Evolutionary conservation across 2,888 invertebrate species (phyloP), one percentile per base, ranked within the genome.

Genomic region (Hypena proboscidalis): DNA sequence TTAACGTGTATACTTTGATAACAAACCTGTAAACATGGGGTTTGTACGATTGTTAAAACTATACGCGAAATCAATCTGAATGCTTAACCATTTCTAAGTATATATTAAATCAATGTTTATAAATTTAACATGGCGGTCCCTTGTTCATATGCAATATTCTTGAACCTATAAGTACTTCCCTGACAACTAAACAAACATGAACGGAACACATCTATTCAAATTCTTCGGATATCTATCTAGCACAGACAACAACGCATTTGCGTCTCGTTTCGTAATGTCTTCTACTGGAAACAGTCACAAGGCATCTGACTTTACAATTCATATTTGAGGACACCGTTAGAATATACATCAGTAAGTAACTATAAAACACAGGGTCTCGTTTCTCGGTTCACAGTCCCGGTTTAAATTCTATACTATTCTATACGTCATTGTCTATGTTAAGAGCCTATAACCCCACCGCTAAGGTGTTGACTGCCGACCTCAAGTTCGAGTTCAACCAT

Each of bases 401-500:
- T 54, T 50, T 22, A 46, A 51, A 34, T 34, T 51, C 41, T 30
- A 40, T 29, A 42, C 33, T 47, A 22, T 42, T 53, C 54, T 47
- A 63, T 60, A 51, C 40, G 30, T 50, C 60, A 60, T 59, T 60
- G 60, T 64, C 64, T 64, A 60, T 55, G 60, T 39, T 48, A 64
- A 43, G 39, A 51, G 55, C 35, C 60, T 37, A 60, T 64, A 51
- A 51, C 45, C 23, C 38, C 14, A 15, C 44, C 32, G 45, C 35
- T 48, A 50, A 45, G 49, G 64, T 59, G 50, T 48, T 63, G 60
- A 59, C 55, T 64, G 65, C 38, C 45, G 47, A 54, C 33, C 47
- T 37, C 47, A 44, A 63, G 59, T 59, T 63, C 58, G 30, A 43
- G 45, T 45, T 38, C 49, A 45, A 43, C 48, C 50, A 48, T 48